Evolutionary conservation across 2,113 vertebrate species (phyloP), one percentile per base, ranked within the genome.

Genomic region (Peromyscus maniculatus): DNA sequence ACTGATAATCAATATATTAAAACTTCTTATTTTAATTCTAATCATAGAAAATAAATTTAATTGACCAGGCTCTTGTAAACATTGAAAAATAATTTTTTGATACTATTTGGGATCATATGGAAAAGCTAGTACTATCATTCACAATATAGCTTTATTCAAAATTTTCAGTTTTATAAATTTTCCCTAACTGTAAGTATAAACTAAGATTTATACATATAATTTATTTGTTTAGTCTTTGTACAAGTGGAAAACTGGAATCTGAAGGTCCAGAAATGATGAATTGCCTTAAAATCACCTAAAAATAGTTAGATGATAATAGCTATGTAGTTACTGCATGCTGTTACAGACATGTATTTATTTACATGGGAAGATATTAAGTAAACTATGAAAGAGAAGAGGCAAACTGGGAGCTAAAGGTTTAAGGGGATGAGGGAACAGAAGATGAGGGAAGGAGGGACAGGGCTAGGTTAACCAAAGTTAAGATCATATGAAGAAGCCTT

Each of bases 21-120:
- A 91, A 78, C 13, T 89, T 95, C 49, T 13, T 13, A 57, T 24
- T 84, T 97, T 22, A 72, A 1, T 74, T 86, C 36, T 79, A 7
- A 59, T 97, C 2, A 72, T 55, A 89, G 3, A 93, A n/a, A 94
- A 77, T 77, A 84, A 84, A 82, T 90, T 4, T 43, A 82, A 36
- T 62, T 46, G 10, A 36, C n/a, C 36, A 22, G 33, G 67, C 6
- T 28, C 16, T 69, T 95, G 74, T 49, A 94, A 88, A 33, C n/a
- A 87, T 43, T 64, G n/a, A 77, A 69, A 69, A 22, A 90, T 52
- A 7, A 21, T 69, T 19, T 64, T n/a, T 69, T 33, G 13, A 57
- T 71, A 3, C 11, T 78, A 33, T 87, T 52, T 66, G 4, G 19
- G 49, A 72, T 46, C 5, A 64, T 31, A 8, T 59, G 1, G 2